phyloP scores from a whole-genome alignment of 2,113 vertebrate genomes.

The Ptyas mucosa region DNA sequence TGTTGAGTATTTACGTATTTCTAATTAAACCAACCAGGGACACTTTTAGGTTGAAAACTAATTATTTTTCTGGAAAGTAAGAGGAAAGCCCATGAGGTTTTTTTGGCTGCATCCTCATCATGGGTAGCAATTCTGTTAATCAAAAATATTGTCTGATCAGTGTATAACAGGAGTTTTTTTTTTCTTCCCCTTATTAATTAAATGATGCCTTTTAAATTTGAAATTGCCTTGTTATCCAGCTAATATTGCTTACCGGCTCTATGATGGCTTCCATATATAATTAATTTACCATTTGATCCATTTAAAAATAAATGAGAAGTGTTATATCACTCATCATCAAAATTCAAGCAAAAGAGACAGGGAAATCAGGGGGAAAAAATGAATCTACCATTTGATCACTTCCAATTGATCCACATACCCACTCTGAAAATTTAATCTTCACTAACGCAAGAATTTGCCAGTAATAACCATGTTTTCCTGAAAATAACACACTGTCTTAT shows the following conservation, averaged over 20 bases:
- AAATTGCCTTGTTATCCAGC: slow-evolving; percentile 2
- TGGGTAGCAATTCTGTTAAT: slow-evolving; percentile 26
- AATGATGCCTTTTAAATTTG: slow-evolving; percentile 16
- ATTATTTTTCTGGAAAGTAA: slow-evolving; percentile 19
- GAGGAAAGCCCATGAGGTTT: not conserved
- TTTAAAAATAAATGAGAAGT: slow-evolving; percentile 28
- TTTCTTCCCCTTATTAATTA: not conserved
- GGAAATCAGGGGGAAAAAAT: not conserved
- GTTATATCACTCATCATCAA: slow-evolving; percentile 15
- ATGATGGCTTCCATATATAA: slow-evolving; percentile 6
- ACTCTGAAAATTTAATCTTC: not conserved
- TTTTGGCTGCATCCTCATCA: slow-evolving; percentile 21
- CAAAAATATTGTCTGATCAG: slow-evolving; percentile 26
- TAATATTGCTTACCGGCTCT: slow-evolving; percentile 9
- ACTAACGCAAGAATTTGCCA: not conserved
- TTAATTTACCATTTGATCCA: slow-evolving; percentile 19
- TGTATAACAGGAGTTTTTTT: not conserved
- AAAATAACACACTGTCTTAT: no score
- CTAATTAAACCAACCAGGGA: slow-evolving; percentile 20
- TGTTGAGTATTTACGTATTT: slow-evolving; percentile 4
- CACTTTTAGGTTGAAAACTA: slow-evolving; percentile 14
- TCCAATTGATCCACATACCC: not conserved
- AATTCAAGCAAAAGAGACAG: slow-evolving; percentile 16
- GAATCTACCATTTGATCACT: not conserved
- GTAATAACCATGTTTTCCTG: not conserved